phyloP scores from a whole-genome alignment of 2,113 vertebrate genomes.

The Lepisosteus oculatus region DNA sequence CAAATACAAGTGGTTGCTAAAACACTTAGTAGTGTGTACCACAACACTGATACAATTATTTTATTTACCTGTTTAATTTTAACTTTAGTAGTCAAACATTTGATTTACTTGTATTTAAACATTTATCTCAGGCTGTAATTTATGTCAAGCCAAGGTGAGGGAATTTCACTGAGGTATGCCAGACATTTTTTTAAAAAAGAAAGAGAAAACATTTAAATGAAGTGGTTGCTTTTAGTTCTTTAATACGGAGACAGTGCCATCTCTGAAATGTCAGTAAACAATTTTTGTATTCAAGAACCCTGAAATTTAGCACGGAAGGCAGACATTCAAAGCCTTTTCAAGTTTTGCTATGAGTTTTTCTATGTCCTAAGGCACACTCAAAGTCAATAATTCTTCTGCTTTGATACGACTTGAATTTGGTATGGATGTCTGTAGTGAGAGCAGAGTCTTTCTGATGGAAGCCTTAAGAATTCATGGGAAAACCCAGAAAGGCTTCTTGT shows the following conservation, averaged over 20 bases:
- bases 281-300: background rate
- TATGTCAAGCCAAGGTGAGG: no score
- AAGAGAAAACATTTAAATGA: background rate
- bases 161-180: no score
- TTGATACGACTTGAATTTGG: background rate
- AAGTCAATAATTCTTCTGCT: background rate
- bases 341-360: background rate
- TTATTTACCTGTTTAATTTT: no score
- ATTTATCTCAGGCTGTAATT: no score
- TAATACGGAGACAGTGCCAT: background rate
- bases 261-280: background rate
- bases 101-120: no score
- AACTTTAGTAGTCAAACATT: no score
- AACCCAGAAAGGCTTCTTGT: background rate
- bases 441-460: slow-evolving; percentile 3
- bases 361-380: background rate
- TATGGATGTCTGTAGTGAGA: background rate
- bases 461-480: background rate
- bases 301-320: background rate
- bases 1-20: no score
- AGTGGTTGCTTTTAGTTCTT: background rate
- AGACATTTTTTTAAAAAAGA: no score
- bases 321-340: background rate
- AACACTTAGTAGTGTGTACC: no score
- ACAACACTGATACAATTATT: no score